These are phyloP conservation scores for Solenopsis fugax DNA, from an alignment of 1,140 invertebrate species.

Conservation along the genomic window DNA sequence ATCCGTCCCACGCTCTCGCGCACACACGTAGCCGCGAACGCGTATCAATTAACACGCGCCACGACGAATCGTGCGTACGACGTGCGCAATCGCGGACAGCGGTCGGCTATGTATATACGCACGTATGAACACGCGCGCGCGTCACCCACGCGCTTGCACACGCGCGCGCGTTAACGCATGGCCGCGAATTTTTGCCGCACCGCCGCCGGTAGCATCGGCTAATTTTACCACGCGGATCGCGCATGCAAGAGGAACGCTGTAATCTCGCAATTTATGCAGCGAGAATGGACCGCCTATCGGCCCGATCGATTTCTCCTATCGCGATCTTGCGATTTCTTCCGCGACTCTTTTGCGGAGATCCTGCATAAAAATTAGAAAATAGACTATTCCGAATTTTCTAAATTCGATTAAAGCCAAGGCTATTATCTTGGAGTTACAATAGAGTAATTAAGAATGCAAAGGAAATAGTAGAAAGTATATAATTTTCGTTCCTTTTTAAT, in stretches of 20 bases:
- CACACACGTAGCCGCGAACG: conserved; percentile 23
- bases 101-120: background rate
- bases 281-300: conserved; percentile 31
- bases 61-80: conserved; percentile 43
- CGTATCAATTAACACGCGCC: conserved; percentile 74
- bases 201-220: conserved; percentile 44
- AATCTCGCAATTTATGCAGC: conserved; percentile 47
- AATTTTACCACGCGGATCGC: conserved; percentile 57
- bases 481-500: background rate
- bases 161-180: conserved; percentile 14
- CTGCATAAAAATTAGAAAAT: background rate
- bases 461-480: background rate
- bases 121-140: conserved; percentile 8
- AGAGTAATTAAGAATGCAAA: conserved; percentile 2
- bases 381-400: background rate
- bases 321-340: background rate
- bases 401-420: background rate
- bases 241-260: conserved; percentile 49
- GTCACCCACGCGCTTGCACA: conserved; percentile 22
- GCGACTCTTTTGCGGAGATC: no score
- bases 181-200: conserved; percentile 57
- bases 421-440: background rate
- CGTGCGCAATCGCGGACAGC: conserved; percentile 60
- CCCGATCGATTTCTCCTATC: conserved; percentile 30
- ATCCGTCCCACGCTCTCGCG: conserved; percentile 56